Evolutionary conservation across 2,888 invertebrate species (phyloP).

Genomic region (Byasa hedistus): DNA sequence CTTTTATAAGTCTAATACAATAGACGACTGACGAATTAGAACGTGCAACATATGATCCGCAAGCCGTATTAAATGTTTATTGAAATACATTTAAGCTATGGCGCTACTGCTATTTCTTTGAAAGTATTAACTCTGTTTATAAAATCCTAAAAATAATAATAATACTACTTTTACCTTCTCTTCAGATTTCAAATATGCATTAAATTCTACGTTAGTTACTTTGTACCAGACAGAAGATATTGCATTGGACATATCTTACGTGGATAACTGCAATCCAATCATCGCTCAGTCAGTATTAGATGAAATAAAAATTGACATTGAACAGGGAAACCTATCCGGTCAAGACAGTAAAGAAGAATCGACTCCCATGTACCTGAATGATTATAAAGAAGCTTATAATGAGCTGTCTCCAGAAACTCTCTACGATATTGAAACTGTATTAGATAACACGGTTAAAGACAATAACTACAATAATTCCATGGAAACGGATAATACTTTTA

Average conservation of each 20-base stretch:
- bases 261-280: conserved; percentile 10
- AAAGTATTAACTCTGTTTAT: too few species aligned
- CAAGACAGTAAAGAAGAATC: conserved; percentile 2
- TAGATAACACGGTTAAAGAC: conserved; percentile 19
- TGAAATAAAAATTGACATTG: conserved; percentile 14
- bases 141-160: background rate
- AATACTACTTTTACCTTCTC: background rate
- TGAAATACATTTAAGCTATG: too few species aligned
- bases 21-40: too few species aligned
- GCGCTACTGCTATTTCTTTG: too few species aligned
- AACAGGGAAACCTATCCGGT: background rate
- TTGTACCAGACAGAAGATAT: conserved; percentile 12
- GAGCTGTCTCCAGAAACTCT: conserved; percentile 27
- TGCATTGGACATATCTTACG: conserved; percentile 1
- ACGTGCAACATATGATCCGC: too few species aligned
- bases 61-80: too few species aligned
- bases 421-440: conserved; percentile 23
- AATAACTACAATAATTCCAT: conserved; percentile 18
- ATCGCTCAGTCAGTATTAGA: conserved; percentile 9
- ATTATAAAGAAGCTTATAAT: conserved; percentile 17
- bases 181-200: conserved; percentile 31
- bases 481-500: conserved; percentile 1
- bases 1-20: too few species aligned
- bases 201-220: conserved; percentile 25
- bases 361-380: background rate